Evolutionary conservation across 2,797 vertebrate genomes (phyloP).

Genomic region (Sebastes iracundus): DNA sequence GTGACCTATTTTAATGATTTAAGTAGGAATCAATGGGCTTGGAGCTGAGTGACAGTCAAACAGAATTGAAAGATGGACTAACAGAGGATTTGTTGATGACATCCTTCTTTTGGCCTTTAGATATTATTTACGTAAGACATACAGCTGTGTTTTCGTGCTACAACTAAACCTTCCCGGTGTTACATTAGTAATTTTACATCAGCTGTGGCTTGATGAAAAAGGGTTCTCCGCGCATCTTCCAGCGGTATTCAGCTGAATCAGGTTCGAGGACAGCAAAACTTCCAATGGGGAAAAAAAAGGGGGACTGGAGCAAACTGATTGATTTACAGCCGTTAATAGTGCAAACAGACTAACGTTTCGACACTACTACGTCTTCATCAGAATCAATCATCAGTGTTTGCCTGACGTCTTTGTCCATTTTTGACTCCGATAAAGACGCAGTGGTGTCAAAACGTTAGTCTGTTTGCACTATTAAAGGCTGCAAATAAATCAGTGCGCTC

Average conservation of each 20-base stretch:
- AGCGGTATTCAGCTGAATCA: neutral
- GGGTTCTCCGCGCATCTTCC: neutral
- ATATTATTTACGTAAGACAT: neutral
- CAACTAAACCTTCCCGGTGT: neutral
- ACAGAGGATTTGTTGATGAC: neutral
- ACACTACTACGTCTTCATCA: neutral
- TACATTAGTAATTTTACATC: conserved; percentile 3
- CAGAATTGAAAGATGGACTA: neutral
- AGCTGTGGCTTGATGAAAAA: neutral
- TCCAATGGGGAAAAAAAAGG: neutral
- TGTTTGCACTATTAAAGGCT: neutral
- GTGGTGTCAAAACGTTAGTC: neutral
- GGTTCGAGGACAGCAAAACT: neutral
- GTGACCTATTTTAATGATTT: neutral
- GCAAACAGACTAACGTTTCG: neutral
- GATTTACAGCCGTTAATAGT: neutral
- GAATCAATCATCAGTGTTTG: neutral
- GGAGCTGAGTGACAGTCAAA: neutral
- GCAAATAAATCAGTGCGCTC: neutral
- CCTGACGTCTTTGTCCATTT: neutral
- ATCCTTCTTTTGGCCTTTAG: neutral
- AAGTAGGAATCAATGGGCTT: neutral
- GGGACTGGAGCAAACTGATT: neutral
- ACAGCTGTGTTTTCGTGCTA: neutral
- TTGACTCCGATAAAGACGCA: neutral